Base-by-base conservation (phyloP, 2,113 vertebrate genomes). In the Tetrao urogallus region DNA sequence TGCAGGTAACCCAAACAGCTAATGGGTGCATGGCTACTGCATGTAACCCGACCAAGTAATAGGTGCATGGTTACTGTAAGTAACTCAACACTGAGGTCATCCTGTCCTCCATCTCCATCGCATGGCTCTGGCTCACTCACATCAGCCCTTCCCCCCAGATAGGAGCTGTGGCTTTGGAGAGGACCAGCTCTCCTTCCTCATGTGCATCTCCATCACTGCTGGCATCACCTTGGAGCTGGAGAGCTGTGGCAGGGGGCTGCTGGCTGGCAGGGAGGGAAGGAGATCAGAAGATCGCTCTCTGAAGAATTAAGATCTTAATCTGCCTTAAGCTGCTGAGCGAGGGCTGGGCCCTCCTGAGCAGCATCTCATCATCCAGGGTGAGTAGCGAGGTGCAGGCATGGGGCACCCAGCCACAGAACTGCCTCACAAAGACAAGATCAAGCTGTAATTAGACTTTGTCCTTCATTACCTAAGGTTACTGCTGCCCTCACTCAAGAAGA, bases 231-330 rank as follows among this genome's bases (percentile, higher is more conserved):
- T 20, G 30, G 6, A 42, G 74, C 50, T 21, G 4, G 30, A 34
- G 8, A 13, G 64, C 60, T 14, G 75, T n/a, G 75, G 10, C 8
- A n/a, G 3, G 24, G 84, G 82, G 78, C 92, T 36, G 84, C 81
- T 36, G 77, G 20, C 77, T 88, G 93, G 34, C 70, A 83, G 84
- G 45, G 70, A 87, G 27, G 40, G 88, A 90, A 86, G 85, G 69
- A 89, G 92, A 91, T 95, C 96, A 92, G 94, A 86, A 91, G 82
- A 96, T 90, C 80, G 15, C 65, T 94, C 94, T 93, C 90, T 82
- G 80, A 78, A 92, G 82, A 94, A 81, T 94, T 84, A 93, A 91
- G 79, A 91, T 94, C 76, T 45, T 94, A 79, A 95, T 94, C 93
- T 93, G 80, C 72, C 2, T 88, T 94, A 91, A 96, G 16, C 18